Evolutionary conservation across 1,140 invertebrate genomes (phyloP), one percentile per base, ranked within the genome.

Genomic region (Nephotettix cincticeps): DNA sequence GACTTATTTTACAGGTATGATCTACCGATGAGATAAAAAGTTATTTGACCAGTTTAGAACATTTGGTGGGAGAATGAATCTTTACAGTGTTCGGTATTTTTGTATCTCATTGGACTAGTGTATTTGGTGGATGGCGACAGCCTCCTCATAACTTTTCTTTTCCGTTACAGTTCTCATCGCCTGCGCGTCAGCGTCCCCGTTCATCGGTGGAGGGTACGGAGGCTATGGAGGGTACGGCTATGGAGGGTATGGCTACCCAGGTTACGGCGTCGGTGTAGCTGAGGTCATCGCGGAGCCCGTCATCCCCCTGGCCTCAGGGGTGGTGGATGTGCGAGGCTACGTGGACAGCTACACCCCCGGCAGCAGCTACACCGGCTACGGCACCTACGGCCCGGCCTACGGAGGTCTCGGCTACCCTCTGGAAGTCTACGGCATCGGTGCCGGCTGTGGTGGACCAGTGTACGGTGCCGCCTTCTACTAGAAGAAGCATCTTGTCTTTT

Each of bases 301-400:
- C 6, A 61, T 61, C 56, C 56, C 56, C 21, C 14, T 61, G 25
- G 21, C 21, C 56, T 6, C 23, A 9, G 56, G 56, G 25, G 21
- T 61, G 1, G 56, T 61, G 13, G 56, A 61, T 29, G 56, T 28
- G 2, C 21, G 56, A 1, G 23, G 56, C 14, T 61, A 61, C 56
- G 56, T 61, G 4, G 56, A 61, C 56, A 61, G 56, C 25, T 61
- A 27, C 56, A 6, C 28, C 56, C 56, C 56, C 27, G 56, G 56
- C 56, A 61, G 56, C 25, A 61, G 56, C 56, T 61, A 61, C 56
- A 6, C 6, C 6, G 56, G 56, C 25, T 61, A 27, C 56, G 56
- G 56, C 21, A 61, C 56, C 25, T 61, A 61, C 56, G 56, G 56
- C 4, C 56, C 56, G 1, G 56, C 56, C 56, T 61, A 61, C 56